These are phyloP conservation scores for Pelmatolapia mariae DNA, from an alignment of 2,113 vertebrate species.

Conservation along the genomic window DNA sequence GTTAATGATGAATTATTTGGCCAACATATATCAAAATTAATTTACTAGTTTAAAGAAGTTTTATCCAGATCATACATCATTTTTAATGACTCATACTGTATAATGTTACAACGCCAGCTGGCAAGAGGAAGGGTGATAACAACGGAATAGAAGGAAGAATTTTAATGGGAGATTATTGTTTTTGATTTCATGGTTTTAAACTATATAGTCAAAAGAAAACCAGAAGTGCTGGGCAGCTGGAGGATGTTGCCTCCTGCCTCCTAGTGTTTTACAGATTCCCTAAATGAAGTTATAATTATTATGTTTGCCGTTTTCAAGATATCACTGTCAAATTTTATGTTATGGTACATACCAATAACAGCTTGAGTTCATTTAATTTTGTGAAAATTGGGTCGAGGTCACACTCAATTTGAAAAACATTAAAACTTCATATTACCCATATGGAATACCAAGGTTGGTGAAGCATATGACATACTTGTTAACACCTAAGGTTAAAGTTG, in stretches of 20 bases:
- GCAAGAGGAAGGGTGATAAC: accelerated
- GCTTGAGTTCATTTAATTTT: not conserved
- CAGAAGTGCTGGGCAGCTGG: accelerated
- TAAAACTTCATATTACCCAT: not conserved
- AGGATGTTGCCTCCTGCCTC: not conserved
- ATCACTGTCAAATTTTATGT: not conserved
- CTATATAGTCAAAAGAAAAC: not conserved
- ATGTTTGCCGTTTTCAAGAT: accelerated
- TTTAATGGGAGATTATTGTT: not conserved
- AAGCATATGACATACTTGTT: not conserved
- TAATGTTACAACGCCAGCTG: accelerated
- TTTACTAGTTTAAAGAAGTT: not conserved
- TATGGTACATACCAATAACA: not conserved
- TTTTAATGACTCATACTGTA: not conserved
- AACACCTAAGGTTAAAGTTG: not conserved
- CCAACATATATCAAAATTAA: not conserved
- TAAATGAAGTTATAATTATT: not conserved
- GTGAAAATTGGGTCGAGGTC: not conserved
- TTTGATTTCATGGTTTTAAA: not conserved
- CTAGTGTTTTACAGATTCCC: not conserved
- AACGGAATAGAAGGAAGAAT: not conserved
- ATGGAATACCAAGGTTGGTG: not conserved
- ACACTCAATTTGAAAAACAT: not conserved
- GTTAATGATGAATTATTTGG: not conserved
- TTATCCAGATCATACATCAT: not conserved